Percentiles rank a stretch among this genome's conserved stretches.
These are phyloP conservation scores for Herpailurus yagouaroundi DNA, from an alignment of 2,113 vertebrate species.

Conservation along the genomic window DNA sequence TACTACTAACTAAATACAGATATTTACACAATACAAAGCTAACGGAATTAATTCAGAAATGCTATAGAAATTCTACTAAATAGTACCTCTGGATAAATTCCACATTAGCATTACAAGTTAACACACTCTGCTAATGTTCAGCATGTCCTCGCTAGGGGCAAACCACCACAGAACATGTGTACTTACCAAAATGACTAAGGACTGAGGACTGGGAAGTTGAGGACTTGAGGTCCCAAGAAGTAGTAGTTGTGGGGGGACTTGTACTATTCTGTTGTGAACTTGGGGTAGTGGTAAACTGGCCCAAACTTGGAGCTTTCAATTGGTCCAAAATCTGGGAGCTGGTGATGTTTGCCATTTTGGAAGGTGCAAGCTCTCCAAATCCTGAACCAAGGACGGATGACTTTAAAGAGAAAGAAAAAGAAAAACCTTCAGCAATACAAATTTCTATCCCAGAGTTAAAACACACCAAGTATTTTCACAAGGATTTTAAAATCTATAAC, in stretches of 20 bases:
- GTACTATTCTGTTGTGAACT: slow-evolving; percentile 84
- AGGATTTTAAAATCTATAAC: background rate
- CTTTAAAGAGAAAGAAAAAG: slow-evolving; percentile 80
- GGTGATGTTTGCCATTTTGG: slow-evolving; percentile 87
- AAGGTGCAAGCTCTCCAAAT: slow-evolving; percentile 90
- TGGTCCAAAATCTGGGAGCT: slow-evolving; percentile 92
- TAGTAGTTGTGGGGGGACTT: slow-evolving; percentile 75
- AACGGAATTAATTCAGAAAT: background rate
- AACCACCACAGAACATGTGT: background rate
- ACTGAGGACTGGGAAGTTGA: slow-evolving; percentile 85
- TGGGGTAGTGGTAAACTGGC: slow-evolving; percentile 86
- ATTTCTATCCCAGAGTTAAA: background rate
- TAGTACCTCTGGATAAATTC: background rate
- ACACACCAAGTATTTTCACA: slow-evolving; percentile 4
- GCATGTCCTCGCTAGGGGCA: background rate
- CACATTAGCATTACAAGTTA: background rate
- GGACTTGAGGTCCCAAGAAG: slow-evolving; percentile 89
- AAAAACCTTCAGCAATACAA: slow-evolving; percentile 41
- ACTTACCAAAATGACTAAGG: slow-evolving; percentile 93
- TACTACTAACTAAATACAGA: background rate
- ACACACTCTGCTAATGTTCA: background rate
- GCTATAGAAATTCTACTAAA: background rate
- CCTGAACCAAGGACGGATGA: slow-evolving; percentile 93
- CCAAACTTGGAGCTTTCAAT: slow-evolving; percentile 88
- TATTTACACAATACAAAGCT: background rate